Evolutionary conservation across 2,888 invertebrate genomes (phyloP), one percentile per base, ranked within the genome.

Genomic region (Latrodectus elegans): DNA sequence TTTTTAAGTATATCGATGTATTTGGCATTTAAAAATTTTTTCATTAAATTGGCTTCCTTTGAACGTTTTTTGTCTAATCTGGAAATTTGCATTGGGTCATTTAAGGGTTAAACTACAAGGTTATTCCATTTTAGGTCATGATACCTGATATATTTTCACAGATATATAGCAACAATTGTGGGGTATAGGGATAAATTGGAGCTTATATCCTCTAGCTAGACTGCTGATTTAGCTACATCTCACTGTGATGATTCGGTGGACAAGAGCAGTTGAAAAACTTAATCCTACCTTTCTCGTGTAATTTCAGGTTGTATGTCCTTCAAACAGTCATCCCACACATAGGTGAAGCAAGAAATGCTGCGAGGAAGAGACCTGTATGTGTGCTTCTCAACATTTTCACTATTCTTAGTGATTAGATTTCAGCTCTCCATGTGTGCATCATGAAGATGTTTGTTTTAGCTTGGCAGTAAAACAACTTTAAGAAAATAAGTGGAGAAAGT

Each of bases 371-470:
- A 55, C 10, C 82, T 64, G 70, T 26, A 70, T 71, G 55, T n/a
- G 60, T 60, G 60, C 60, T 60, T 53, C 49, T 65, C 71, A 71
- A 52, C 88, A 73, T 60, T 88, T 88, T 88, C 88, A 84, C 88
- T 88, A 88, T 83, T 85, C 71, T 77, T 88, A 88, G 88, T 88
- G 88, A 88, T 88, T 88, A 88, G 88, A 87, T 88, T 88, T 88
- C 83, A 84, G 88, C 88, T 84, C 84, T 52, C 52, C 76, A 67
- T 87, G 76, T 72, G 76, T 80, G 75, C 88, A 52, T 55, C 76
- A 72, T 80, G 83, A 88, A 77, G 84, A 82, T 77, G 77, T 81
- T 87, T 87, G 67, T 88, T 88, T 88, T 88, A 88, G 87, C 83
- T 74, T 78, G 73, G 87, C 81, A 81, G 78, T 88, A 78, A 38